Evolutionary conservation across 2,888 invertebrate genomes (phyloP), one percentile per base, ranked within the genome.

Genomic region (Atrina japonica): DNA sequence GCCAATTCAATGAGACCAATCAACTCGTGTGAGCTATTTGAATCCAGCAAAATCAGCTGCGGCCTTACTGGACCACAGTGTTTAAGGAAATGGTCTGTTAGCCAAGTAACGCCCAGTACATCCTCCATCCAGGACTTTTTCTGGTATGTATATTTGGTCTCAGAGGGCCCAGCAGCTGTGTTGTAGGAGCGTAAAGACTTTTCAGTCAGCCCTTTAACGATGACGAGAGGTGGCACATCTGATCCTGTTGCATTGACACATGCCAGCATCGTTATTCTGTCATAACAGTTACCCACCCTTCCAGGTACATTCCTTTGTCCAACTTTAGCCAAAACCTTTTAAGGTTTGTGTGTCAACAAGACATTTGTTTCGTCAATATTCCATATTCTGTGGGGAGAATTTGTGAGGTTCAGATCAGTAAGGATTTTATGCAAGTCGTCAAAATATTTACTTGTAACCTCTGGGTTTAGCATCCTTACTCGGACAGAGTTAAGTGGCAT

Each of bases 191-290:
- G n/a, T n/a, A n/a, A n/a, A n/a, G n/a, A n/a, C n/a, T n/a, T n/a
- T n/a, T n/a, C n/a, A n/a, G n/a, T n/a, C n/a, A n/a, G n/a, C 1
- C 75, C 77, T 50, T 75, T 78, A 0, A 75, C 73, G 27, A 77
- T 72, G 0, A 69, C 64, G 18, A 75, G 30, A 2, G 75, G 78
- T 14, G 77, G 77, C 3, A 78, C 68, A n/a, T 66, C 59, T 0
- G 23, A 16, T 0, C 78, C 78, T 5, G 67, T 75, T 18, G 74
- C 78, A 63, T 75, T 78, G 0, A 77, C 63, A 50, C 76, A 77
- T 5, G 70, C 69, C 35, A 77, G 29, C 11, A 79, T 73, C 3
- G 81, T 63, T n/a, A n/a, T n/a, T n/a, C n/a, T n/a, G n/a, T n/a
- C n/a, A n/a, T n/a, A n/a, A n/a, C n/a, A n/a, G n/a, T n/a, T n/a